Base-by-base conservation (phyloP, 2,888 invertebrate genomes). In the Escarpia spicata region DNA sequence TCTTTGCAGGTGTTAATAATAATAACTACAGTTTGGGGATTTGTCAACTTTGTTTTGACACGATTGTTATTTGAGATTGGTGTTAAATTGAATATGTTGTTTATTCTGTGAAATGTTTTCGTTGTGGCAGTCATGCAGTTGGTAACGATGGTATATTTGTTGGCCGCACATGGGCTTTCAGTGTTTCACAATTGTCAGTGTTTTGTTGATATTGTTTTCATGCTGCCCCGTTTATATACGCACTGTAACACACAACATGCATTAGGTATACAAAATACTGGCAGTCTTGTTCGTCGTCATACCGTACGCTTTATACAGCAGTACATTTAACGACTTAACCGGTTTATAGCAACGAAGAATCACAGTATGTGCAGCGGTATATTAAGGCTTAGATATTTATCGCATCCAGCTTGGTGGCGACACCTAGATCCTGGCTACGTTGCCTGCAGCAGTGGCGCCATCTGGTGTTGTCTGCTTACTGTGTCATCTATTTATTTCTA, bases 111-210 rank as follows among this genome's bases (percentile, higher is more conserved):
- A 75, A 75, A 75, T 75, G 75, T 75, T 75, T 75, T 75, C 52
- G 6, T 75, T 75, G 75, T 75, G 75, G 75, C 75, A 75, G 75
- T 75, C 75, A 75, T 75, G 75, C 75, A 75, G 75, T 75, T 75
- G 75, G 75, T 75, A 75, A 75, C 15, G n/a, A 75, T 75, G 75
- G 75, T 75, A 75, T 75, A 75, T 75, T 75, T 75, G 75, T 75
- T 75, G 75, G 75, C 75, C 75, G 75, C 75, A 75, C 75, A n/a
- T 75, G 75, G 75, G 75, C 75, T 75, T 75, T 75, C 75, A 75
- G 75, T 75, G 75, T 75, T 75, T 75, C 75, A 75, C 75, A 75
- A 26, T 75, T 75, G 26, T 75, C 75, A 75, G 75, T 75, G 75
- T 75, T 75, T 75, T 75, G 75, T 75, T 75, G 75, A 75, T 26